Percentiles rank a stretch among this genome's conserved stretches.
Evolutionary conservation across 2,888 invertebrate species (phyloP).

Genomic region (Lasioglossum pauxillum): DNA sequence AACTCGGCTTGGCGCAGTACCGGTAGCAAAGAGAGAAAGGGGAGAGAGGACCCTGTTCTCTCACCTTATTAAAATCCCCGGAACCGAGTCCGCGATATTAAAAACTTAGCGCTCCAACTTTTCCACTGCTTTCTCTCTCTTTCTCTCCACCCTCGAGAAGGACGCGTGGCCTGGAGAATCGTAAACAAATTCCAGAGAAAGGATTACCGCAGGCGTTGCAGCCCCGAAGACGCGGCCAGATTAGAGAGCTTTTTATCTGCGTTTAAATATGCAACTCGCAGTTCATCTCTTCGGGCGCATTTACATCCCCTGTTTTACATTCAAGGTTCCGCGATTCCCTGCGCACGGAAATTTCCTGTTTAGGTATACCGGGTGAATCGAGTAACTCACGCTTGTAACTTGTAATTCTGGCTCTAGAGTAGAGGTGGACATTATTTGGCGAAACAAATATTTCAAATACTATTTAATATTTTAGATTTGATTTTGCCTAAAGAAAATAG

Average conservation of each 20-base stretch:
- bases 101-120: conserved; percentile 28
- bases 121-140: neutral
- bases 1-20: conserved; percentile 4
- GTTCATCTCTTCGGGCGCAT: conserved; percentile 32
- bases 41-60: conserved; percentile 36
- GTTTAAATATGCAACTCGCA: conserved; percentile 44
- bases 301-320: conserved; percentile 56
- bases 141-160: neutral
- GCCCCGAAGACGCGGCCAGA: conserved; percentile 20
- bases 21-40: neutral
- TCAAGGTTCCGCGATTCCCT: conserved; percentile 34
- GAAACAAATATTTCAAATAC: too few relatives aligned
- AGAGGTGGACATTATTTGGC: too few relatives aligned
- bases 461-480: too few relatives aligned
- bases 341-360: conserved; percentile 54
- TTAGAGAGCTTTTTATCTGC: conserved; percentile 47
- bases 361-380: conserved; percentile 16
- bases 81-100: conserved; percentile 33
- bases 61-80: conserved; percentile 58
- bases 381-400: neutral
- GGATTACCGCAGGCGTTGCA: neutral
- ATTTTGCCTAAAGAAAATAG: too few relatives aligned
- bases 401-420: neutral
- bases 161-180: neutral
- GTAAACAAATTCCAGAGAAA: conserved; percentile 22